Conservation (phyloP, 1,140 invertebrate genomes). For the Drosophila saltans region DNA sequence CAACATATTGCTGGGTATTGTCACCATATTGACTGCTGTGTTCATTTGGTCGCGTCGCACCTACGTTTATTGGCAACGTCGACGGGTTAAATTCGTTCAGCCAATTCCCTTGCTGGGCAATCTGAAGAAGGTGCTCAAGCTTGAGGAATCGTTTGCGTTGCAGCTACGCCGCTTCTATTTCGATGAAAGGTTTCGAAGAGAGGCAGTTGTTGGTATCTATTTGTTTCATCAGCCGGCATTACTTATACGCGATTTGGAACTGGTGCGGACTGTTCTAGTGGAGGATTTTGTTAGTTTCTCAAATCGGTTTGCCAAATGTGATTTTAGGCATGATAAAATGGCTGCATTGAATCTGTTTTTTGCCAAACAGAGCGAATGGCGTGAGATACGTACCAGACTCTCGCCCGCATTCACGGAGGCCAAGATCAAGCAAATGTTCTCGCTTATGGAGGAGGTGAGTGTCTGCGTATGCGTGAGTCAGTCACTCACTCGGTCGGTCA, state of each 20-base stretch:
- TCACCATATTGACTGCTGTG: conserved; percentile 73
- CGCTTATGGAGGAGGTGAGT: conserved; percentile 83
- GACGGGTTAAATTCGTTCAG: conserved; percentile 77
- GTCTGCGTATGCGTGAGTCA: not conserved
- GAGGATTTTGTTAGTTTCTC: conserved; percentile 84
- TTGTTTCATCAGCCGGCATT: conserved; percentile 83
- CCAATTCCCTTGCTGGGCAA: conserved; percentile 73
- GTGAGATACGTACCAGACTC: conserved; percentile 84
- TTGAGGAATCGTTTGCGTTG: conserved; percentile 72
- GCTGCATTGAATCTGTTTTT: conserved; percentile 78
- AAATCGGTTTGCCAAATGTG: conserved; percentile 74
- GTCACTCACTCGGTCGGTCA: not conserved
- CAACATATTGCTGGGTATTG: conserved; percentile 70
- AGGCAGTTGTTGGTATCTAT: conserved; percentile 83
- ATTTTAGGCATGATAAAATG: conserved; percentile 67
- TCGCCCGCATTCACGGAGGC: conserved; percentile 85
- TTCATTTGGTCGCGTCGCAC: conserved; percentile 80
- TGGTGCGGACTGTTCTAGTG: conserved; percentile 84
- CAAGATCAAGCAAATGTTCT: conserved; percentile 86
- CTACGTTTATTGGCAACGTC: conserved; percentile 80
- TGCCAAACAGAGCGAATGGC: conserved; percentile 84
- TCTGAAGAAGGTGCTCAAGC: conserved; percentile 68
- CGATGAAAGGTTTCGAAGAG: conserved; percentile 65
- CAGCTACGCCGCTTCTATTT: conserved; percentile 75
- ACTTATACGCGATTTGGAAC: conserved; percentile 84